A percentile compares a stretch with the other conserved stretches of the same genome.
Evolutionary conservation across 2,113 vertebrate species (phyloP).

Genomic region (Pandion haliaetus): DNA sequence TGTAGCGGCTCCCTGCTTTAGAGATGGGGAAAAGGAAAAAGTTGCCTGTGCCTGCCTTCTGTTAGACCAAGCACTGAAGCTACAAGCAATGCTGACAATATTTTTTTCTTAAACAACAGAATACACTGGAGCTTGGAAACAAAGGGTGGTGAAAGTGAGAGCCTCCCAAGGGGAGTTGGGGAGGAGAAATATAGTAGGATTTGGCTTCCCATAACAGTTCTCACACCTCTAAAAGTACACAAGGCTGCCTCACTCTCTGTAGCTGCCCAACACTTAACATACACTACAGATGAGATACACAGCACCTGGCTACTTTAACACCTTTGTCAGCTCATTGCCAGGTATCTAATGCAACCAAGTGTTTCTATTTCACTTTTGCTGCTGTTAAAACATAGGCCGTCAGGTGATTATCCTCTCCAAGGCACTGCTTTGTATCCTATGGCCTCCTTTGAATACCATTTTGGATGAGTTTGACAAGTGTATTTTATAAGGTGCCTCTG

Average conservation of each 20-base stretch:
- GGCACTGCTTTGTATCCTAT: background rate
- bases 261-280: background rate
- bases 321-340: background rate
- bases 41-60: background rate
- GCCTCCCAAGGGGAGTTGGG: background rate
- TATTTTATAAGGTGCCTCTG: background rate
- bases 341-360: background rate
- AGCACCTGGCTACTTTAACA: conserved; percentile 10
- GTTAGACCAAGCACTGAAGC: background rate
- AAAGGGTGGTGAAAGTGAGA: background rate
- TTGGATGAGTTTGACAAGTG: background rate
- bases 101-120: background rate
- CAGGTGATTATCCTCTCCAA: background rate
- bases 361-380: background rate
- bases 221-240: conserved; percentile 13
- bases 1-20: background rate
- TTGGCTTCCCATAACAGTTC: background rate
- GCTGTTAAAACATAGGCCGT: background rate
- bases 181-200: background rate
- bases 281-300: background rate
- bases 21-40: background rate
- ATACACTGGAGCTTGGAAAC: background rate
- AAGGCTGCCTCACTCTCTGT: background rate
- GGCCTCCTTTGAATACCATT: background rate
- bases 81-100: background rate